These are phyloP conservation scores for Halocaridina rubra DNA, from an alignment of 2,888 invertebrate species.

Conservation along the genomic window DNA sequence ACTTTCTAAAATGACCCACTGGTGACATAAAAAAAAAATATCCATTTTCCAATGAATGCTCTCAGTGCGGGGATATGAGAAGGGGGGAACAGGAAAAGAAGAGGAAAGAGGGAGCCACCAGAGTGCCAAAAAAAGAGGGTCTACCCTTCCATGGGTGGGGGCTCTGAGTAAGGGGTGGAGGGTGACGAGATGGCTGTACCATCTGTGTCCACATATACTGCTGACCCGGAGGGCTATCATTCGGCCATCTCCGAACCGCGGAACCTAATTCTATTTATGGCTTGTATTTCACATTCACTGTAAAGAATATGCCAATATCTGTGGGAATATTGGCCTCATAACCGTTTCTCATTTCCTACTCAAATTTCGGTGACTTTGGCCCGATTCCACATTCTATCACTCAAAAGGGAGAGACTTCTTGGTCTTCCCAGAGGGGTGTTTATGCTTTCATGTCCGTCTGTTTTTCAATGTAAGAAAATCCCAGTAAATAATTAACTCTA, in stretches of 20 bases:
- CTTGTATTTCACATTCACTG: constrained; percentile 48
- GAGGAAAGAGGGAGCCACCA: not conserved
- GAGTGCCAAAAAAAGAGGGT: too few relatives aligned
- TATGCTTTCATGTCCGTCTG: too few relatives aligned
- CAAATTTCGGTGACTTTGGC: constrained; percentile 26
- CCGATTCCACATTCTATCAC: constrained; percentile 23
- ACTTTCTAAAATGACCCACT: too few relatives aligned
- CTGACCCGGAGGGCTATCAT: constrained; percentile 4
- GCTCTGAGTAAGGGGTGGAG: too few relatives aligned
- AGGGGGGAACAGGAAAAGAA: not conserved
- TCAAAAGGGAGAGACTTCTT: too few relatives aligned
- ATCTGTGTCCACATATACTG: not conserved
- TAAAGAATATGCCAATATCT: constrained; percentile 56
- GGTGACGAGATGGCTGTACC: too few relatives aligned
- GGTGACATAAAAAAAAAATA: too few relatives aligned
- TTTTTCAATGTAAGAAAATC: too few relatives aligned
- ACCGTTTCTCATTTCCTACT: constrained; percentile 38
- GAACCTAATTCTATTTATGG: constrained; percentile 49
- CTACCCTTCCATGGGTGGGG: not conserved
- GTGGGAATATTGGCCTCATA: constrained; percentile 54
- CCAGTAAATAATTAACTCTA: too few relatives aligned
- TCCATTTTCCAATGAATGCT: too few relatives aligned
- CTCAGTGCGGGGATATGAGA: too few relatives aligned
- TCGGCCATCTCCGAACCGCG: constrained; percentile 16
- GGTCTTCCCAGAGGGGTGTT: too few relatives aligned